phyloP scores from a whole-genome alignment of 2,113 vertebrate species.

The Hyperopisus bebe region DNA sequence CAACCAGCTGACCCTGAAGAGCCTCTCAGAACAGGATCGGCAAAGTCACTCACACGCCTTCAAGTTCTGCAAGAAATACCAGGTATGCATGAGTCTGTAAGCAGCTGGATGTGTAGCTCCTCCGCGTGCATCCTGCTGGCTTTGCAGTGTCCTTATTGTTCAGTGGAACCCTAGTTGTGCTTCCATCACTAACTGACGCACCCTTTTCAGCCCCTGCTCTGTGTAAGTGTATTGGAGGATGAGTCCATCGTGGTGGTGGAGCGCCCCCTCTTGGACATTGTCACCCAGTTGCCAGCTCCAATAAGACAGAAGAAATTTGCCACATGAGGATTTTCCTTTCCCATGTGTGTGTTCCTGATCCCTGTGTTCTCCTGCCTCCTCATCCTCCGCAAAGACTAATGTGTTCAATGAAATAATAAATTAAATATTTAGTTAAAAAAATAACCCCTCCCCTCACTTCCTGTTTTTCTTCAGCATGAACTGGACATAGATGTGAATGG shows the following conservation, averaged over 20 bases:
- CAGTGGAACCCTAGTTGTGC: background rate
- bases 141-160: background rate
- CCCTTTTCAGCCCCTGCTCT: slow-evolving; percentile 57
- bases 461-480: background rate
- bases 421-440: slow-evolving; percentile 14
- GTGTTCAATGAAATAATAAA: slow-evolving; percentile 1
- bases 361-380: background rate
- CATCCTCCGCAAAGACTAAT: background rate
- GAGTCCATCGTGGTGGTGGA: slow-evolving; percentile 81
- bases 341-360: background rate
- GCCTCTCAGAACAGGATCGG: slow-evolving; percentile 61
- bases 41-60: slow-evolving; percentile 71
- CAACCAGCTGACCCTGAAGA: slow-evolving; percentile 72
- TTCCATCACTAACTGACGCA: background rate
- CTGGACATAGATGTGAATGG: background rate
- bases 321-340: slow-evolving; percentile 61
- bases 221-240: slow-evolving; percentile 71
- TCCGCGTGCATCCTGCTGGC: background rate
- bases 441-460: background rate
- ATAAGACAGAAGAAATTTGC: slow-evolving; percentile 89
- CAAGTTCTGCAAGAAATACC: slow-evolving; percentile 85
- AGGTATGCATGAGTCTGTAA: slow-evolving; percentile 56
- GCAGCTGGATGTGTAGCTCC: background rate
- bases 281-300: slow-evolving; percentile 75
- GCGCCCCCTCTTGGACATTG: slow-evolving; percentile 77